phyloP scores from a whole-genome alignment of 2,113 vertebrate species.

The Ochotona curzoniae region DNA sequence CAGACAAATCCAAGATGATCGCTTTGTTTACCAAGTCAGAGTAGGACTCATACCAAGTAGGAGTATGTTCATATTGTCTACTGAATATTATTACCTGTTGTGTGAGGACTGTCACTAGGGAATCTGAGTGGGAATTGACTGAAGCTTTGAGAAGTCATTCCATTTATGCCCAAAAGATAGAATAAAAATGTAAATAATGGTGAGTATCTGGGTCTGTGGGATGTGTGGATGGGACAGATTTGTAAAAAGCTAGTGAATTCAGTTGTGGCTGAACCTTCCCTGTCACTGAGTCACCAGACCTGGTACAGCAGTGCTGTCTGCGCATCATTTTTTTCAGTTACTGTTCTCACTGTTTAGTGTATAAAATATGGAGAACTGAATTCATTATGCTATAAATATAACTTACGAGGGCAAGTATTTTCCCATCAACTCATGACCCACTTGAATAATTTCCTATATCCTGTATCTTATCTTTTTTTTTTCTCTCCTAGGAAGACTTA shows the following conservation, averaged over 20 bases:
- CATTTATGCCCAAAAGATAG: background rate
- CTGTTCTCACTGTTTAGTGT: background rate
- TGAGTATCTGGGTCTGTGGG: background rate
- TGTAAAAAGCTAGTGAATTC: constrained; percentile 5
- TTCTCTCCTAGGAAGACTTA: background rate
- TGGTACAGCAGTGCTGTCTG: background rate
- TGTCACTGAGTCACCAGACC: background rate
- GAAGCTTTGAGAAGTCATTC: constrained; percentile 33
- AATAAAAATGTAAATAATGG: background rate
- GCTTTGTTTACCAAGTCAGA: constrained; percentile 50
- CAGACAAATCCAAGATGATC: constrained; percentile 51
- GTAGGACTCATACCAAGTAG: too few species aligned
- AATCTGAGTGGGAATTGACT: background rate
- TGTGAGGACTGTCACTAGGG: background rate
- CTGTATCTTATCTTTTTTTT: background rate
- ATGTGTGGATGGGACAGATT: constrained; percentile 14
- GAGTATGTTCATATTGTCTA: background rate
- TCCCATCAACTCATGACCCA: constrained; percentile 21
- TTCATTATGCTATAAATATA: constrained; percentile 1
- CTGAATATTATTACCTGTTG: background rate
- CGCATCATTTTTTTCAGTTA: background rate
- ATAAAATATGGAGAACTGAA: constrained; percentile 24
- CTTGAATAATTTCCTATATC: constrained; percentile 46
- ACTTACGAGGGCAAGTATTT: background rate
- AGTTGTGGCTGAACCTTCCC: background rate